A percentile compares a stretch with the other conserved stretches of the same genome.
These are phyloP conservation scores for Melitaea cinxia DNA, from an alignment of 1,140 invertebrate genomes.

Conservation along the genomic window DNA sequence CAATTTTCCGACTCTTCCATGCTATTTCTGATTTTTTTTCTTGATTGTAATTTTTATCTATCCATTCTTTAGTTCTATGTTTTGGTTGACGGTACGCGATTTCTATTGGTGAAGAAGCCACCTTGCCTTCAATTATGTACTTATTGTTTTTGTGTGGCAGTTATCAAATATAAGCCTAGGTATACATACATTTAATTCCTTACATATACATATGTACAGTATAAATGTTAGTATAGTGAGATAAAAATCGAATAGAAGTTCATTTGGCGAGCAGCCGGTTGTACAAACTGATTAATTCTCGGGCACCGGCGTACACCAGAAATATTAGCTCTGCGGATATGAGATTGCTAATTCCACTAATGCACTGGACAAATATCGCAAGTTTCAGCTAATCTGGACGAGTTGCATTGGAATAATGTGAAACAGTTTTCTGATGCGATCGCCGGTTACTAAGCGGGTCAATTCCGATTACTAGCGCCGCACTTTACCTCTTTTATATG, in stretches of 20 bases:
- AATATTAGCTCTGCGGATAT: conserved; percentile 72
- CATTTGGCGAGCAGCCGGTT: conserved; percentile 47
- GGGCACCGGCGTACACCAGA: conserved; percentile 64
- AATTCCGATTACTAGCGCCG: conserved; percentile 16
- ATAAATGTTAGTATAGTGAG: background rate
- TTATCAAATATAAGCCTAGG: background rate
- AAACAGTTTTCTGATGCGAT: conserved; percentile 39
- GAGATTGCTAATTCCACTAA: conserved; percentile 80
- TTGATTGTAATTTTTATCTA: too few relatives aligned
- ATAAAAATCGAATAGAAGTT: conserved; percentile 44
- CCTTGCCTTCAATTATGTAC: too few relatives aligned
- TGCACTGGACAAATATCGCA: conserved; percentile 75
- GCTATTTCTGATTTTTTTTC: too few relatives aligned
- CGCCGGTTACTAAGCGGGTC: conserved; percentile 8
- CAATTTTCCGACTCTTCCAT: too few relatives aligned
- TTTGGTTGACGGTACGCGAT: too few relatives aligned
- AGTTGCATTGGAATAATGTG: conserved; percentile 44
- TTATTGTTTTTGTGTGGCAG: too few relatives aligned
- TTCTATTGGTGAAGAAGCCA: too few relatives aligned
- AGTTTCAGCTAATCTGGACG: conserved; percentile 52
- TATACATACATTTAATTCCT: background rate
- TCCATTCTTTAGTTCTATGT: too few relatives aligned
- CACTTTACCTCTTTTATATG: background rate
- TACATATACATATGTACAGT: too few relatives aligned
- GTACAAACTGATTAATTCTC: conserved; percentile 73